Conservation (phyloP, 2,113 vertebrate species). For the Cebus imitator region DNA sequence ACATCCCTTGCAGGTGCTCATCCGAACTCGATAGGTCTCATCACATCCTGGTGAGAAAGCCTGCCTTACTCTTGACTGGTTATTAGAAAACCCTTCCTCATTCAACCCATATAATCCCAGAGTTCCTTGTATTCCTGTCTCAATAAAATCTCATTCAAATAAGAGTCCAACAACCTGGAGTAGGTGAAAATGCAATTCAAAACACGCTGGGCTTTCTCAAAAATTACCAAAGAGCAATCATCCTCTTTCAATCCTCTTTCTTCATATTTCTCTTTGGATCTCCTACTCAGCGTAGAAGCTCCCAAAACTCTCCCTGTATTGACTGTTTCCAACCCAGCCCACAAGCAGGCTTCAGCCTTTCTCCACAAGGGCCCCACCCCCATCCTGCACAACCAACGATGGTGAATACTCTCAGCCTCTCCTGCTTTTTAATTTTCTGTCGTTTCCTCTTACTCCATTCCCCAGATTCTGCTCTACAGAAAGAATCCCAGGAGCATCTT, state of each 20-base stretch:
- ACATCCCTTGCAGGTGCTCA: not conserved
- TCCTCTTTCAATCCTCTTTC: not conserved
- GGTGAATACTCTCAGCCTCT: not conserved
- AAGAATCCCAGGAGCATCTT: not conserved
- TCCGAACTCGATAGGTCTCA: not conserved
- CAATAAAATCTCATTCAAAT: not conserved
- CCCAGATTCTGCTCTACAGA: not conserved
- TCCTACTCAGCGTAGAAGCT: not conserved
- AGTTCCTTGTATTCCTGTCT: not conserved
- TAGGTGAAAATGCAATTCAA: not conserved
- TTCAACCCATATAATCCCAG: not conserved
- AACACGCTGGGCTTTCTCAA: not conserved
- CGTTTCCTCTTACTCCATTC: not conserved
- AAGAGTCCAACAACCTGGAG: not conserved
- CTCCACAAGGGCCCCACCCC: not conserved
- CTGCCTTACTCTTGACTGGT: not conserved
- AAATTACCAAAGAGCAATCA: not conserved
- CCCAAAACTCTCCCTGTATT: not conserved
- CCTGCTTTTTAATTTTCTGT: not conserved
- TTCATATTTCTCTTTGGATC: not conserved
- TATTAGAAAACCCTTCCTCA: not conserved
- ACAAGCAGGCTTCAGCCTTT: not conserved
- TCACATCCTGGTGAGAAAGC: not conserved
- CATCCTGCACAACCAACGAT: not conserved
- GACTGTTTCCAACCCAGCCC: not conserved